Conservation (phyloP, 92 coral and sea anemone genomes). For the Palythoa grandis region DNA sequence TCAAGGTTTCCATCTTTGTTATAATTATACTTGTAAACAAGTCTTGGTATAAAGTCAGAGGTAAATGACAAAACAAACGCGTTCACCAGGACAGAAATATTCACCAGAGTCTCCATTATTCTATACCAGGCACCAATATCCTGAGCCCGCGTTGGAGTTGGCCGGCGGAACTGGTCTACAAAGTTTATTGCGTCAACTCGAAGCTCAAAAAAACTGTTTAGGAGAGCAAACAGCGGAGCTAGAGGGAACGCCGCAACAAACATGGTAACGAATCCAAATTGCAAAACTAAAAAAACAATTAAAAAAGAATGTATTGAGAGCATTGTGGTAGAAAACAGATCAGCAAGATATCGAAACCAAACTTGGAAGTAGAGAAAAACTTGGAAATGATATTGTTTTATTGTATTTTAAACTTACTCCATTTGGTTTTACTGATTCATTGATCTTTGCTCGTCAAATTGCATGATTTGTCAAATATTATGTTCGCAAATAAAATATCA, state of each 20-base stretch:
- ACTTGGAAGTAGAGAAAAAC: no score
- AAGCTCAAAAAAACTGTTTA: slow-evolving; percentile 80
- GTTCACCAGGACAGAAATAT: slow-evolving; percentile 84
- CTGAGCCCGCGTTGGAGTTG: slow-evolving; percentile 90
- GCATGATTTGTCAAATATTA: no score
- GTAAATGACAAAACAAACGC: slow-evolving; percentile 95
- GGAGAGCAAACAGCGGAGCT: slow-evolving; percentile 93
- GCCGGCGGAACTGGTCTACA: slow-evolving; percentile 92
- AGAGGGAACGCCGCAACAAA: slow-evolving; percentile 98
- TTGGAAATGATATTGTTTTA: no score
- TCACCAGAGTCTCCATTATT: slow-evolving; percentile 82
- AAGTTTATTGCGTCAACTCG: slow-evolving; percentile 96
- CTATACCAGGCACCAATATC: slow-evolving; percentile 96
- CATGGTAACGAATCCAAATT: slow-evolving; percentile 97
- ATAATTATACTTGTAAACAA: slow-evolving; percentile 74
- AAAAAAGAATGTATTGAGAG: neutral
- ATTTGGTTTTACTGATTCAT: no score
- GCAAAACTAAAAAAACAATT: slow-evolving; percentile 67
- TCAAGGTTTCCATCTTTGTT: slow-evolving; percentile 65
- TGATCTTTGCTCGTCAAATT: no score
- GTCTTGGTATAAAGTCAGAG: slow-evolving; percentile 91
- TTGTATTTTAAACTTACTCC: no score
- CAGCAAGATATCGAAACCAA: no score
- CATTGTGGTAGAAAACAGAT: no score
- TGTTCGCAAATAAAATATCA: no score